phyloP scores from a whole-genome alignment of 2,888 invertebrate genomes.

The Pterostichus madidus region DNA sequence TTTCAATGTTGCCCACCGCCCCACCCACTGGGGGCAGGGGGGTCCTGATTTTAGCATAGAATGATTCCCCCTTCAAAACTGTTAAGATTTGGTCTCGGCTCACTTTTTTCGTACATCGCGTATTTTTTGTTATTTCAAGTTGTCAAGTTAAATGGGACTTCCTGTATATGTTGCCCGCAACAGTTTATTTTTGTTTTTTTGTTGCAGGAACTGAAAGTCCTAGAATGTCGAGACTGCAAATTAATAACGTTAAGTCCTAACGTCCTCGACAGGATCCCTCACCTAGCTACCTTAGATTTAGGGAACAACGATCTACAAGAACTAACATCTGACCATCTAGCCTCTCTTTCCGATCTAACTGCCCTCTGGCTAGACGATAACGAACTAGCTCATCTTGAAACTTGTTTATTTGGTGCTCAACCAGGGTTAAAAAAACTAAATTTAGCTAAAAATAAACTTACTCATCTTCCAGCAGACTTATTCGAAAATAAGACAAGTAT shows the following conservation, averaged over 20 bases:
- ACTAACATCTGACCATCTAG: conserved; percentile 84
- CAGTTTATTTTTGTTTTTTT: neutral
- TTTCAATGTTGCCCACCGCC: too few species aligned
- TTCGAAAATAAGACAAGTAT: conserved; percentile 85
- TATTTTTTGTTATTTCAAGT: too few species aligned
- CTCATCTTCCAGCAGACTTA: conserved; percentile 84
- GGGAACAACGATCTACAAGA: conserved; percentile 87
- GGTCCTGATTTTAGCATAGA: too few species aligned
- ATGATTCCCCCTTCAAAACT: too few species aligned
- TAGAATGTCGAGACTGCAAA: conserved; percentile 87
- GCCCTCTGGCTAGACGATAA: conserved; percentile 86
- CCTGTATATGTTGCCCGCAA: too few species aligned
- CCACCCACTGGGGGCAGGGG: too few species aligned
- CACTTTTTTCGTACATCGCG: too few species aligned
- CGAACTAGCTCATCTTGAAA: conserved; percentile 84
- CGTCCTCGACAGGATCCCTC: conserved; percentile 85
- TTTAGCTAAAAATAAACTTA: conserved; percentile 85
- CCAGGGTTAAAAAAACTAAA: conserved; percentile 79
- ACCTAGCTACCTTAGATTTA: conserved; percentile 86
- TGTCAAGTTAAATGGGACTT: too few species aligned
- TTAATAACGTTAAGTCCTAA: conserved; percentile 87
- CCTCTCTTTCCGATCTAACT: conserved; percentile 82
- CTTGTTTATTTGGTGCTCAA: conserved; percentile 82
- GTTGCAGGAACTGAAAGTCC: conserved; percentile 83
- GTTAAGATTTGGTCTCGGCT: too few species aligned